Percentiles rank a stretch among this genome's conserved stretches.
Evolutionary conservation across 2,797 vertebrate species (phyloP).

Genomic region (Centroberyx gerrardi): DNA sequence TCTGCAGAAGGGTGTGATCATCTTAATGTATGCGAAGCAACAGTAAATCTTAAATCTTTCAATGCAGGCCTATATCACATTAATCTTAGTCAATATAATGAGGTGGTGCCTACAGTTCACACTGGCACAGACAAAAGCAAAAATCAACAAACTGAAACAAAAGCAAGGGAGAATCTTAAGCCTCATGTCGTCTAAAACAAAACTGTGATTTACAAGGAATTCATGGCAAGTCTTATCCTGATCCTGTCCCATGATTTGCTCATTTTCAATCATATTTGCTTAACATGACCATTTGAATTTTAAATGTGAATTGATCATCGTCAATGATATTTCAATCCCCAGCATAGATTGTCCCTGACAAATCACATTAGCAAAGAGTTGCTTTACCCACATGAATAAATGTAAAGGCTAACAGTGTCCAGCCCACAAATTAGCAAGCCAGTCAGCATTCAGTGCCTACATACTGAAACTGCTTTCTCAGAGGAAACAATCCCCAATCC

Average conservation of each 20-base stretch:
- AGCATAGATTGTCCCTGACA: background rate
- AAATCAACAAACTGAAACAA: too few species aligned
- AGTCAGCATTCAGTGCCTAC: background rate
- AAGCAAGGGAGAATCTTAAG: background rate
- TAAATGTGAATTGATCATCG: conserved; percentile 6
- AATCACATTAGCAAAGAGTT: conserved; percentile 22
- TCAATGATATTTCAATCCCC: background rate
- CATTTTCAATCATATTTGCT: background rate
- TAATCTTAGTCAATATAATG: too few species aligned
- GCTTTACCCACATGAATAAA: conserved; percentile 11
- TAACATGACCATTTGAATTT: background rate
- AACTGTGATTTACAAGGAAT: background rate
- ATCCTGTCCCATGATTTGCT: background rate
- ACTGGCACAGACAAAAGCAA: too few species aligned
- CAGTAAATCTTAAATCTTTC: too few species aligned
- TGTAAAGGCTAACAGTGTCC: conserved; percentile 4
- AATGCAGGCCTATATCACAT: too few species aligned
- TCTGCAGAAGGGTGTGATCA: background rate
- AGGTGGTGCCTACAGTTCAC: too few species aligned
- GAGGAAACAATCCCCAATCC: conserved; percentile 8
- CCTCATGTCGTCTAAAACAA: background rate
- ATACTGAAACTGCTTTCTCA: conserved; percentile 8
- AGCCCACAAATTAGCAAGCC: conserved; percentile 17
- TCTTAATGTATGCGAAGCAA: too few species aligned
- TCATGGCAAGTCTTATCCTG: background rate